Percentiles rank a stretch among this genome's conserved stretches.
These are phyloP conservation scores for Oncopeltus fasciatus DNA, from an alignment of 1,140 invertebrate species.

Conservation along the genomic window DNA sequence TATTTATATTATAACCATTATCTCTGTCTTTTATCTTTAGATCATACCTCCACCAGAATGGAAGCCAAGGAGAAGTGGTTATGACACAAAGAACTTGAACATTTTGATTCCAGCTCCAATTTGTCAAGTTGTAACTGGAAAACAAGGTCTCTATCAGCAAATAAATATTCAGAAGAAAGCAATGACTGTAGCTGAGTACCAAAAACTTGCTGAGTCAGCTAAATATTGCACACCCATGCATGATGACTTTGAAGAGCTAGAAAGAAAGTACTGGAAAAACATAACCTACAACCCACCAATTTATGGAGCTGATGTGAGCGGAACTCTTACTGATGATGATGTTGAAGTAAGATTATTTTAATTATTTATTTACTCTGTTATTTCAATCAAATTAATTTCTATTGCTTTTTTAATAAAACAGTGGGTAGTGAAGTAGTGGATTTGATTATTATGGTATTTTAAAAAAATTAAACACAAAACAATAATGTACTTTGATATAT, in stretches of 20 bases:
- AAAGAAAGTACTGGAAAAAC: slow-evolving; percentile 96
- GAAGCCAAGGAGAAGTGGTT: slow-evolving; percentile 71
- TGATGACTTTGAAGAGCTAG: slow-evolving; percentile 83
- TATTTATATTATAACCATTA: background rate
- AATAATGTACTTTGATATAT: no score
- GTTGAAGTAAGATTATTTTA: slow-evolving; percentile 38
- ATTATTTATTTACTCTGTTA: background rate
- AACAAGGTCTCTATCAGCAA: slow-evolving; percentile 89
- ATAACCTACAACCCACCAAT: slow-evolving; percentile 80
- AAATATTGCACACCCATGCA: slow-evolving; percentile 73
- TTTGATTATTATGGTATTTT: no score
- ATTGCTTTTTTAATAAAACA: no score
- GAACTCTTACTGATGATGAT: slow-evolving; percentile 80
- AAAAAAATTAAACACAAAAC: no score
- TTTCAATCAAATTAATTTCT: no score
- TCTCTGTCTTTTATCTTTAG: slow-evolving; percentile 28
- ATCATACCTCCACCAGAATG: slow-evolving; percentile 88
- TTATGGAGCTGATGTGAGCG: slow-evolving; percentile 93
- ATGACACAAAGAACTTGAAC: slow-evolving; percentile 63
- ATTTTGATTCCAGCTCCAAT: slow-evolving; percentile 83
- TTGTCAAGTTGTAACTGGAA: slow-evolving; percentile 52
- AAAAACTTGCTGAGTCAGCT: slow-evolving; percentile 53
- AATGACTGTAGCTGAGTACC: slow-evolving; percentile 81
- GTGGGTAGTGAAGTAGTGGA: no score
- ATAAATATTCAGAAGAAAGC: slow-evolving; percentile 89